Conservation (phyloP, 1,140 invertebrate genomes). For the Caligus rogercresseyi region DNA sequence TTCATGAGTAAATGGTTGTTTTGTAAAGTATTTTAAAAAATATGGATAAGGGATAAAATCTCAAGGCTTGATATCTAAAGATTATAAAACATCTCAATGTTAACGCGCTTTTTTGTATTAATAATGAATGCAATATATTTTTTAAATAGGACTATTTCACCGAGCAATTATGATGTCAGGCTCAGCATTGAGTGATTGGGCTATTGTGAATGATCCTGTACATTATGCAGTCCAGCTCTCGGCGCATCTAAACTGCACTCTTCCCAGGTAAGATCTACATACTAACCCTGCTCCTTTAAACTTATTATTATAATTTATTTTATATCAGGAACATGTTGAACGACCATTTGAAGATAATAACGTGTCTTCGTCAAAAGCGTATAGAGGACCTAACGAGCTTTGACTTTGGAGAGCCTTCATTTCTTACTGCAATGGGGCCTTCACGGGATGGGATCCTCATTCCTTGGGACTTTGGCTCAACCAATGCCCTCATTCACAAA, state of each 20-base stretch:
- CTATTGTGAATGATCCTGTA: constrained; percentile 34
- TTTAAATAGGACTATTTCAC: constrained; percentile 29
- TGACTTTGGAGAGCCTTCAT: not conserved
- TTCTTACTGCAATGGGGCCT: constrained; percentile 17
- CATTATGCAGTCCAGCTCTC: constrained; percentile 23
- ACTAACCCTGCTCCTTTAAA: no score
- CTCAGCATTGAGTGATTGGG: constrained; percentile 41
- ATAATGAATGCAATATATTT: not conserved
- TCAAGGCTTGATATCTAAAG: no score
- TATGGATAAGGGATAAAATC: no score
- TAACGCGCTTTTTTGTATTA: no score
- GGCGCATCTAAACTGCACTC: constrained; percentile 2
- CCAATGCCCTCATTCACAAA: not conserved
- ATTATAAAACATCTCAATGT: no score
- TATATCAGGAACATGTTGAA: constrained; percentile 12
- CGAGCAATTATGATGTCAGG: constrained; percentile 49
- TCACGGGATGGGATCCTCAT: constrained; percentile 14
- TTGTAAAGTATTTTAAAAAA: no score
- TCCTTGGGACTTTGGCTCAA: constrained; percentile 6
- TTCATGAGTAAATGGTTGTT: no score
- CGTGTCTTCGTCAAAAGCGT: not conserved
- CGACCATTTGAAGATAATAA: constrained; percentile 10
- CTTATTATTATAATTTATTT: no score
- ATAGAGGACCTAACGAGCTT: not conserved
- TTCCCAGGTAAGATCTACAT: constrained; percentile 6